Percentiles rank a stretch among this genome's conserved stretches.
phyloP scores from a whole-genome alignment of 2,113 vertebrate genomes.

The western clawed frog (Xenopus tropicalis) region DNA sequence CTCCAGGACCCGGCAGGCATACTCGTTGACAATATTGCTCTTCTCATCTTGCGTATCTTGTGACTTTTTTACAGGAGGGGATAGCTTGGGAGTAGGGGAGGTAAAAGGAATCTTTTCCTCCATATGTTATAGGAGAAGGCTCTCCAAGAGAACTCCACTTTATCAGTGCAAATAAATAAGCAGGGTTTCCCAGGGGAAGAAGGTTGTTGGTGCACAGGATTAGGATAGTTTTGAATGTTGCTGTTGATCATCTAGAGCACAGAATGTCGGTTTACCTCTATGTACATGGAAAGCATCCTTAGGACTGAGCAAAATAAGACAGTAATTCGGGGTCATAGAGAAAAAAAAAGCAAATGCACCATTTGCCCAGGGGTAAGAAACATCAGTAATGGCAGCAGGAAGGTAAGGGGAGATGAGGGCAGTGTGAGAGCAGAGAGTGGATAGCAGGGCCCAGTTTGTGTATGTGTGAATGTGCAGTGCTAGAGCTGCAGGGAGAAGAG shows the following conservation, averaged over 20 bases:
- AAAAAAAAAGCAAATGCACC: slow-evolving; percentile 53
- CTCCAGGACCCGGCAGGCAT: slow-evolving; percentile 85
- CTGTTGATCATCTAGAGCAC: slow-evolving; percentile 46
- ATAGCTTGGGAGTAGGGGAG: slow-evolving; percentile 73
- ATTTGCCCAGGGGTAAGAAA: slow-evolving; percentile 54
- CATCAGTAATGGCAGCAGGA: slow-evolving; percentile 39
- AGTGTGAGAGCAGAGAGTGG: not conserved
- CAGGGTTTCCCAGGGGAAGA: not conserved
- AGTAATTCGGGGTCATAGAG: slow-evolving; percentile 47
- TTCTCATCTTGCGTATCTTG: slow-evolving; percentile 83
- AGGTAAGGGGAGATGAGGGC: slow-evolving; percentile 52
- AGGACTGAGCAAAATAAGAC: slow-evolving; percentile 48
- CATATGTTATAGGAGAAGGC: slow-evolving; percentile 70
- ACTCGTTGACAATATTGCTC: slow-evolving; percentile 82
- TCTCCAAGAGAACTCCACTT: slow-evolving; percentile 18
- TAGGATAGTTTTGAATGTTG: slow-evolving; percentile 16
- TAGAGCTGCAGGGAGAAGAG: slow-evolving; percentile 64
- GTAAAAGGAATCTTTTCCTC: slow-evolving; percentile 80
- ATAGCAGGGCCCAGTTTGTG: slow-evolving; percentile 47
- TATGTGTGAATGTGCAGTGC: slow-evolving; percentile 37
- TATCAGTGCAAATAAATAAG: not conserved
- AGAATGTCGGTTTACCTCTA: slow-evolving; percentile 50
- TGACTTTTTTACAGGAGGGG: slow-evolving; percentile 75
- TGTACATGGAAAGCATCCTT: slow-evolving; percentile 56
- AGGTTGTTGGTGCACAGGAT: slow-evolving; percentile 24